Evolutionary conservation across 2,888 invertebrate species (phyloP).

Genomic region (Pseudococcus jackbeardsleyi): DNA sequence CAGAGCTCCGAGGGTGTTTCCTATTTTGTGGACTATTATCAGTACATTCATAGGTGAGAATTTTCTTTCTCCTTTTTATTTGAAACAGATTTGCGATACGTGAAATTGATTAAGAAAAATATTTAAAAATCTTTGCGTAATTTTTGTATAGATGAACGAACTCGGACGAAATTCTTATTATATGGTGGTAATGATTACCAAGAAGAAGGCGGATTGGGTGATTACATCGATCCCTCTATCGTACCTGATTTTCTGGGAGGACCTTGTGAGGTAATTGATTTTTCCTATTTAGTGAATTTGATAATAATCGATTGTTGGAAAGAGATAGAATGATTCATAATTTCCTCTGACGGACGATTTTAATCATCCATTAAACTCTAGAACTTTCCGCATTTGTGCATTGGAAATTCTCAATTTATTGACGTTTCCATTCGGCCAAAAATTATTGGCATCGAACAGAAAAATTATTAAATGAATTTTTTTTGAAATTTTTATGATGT

Average conservation of each 20-base stretch:
- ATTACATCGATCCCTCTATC: conserved; percentile 86
- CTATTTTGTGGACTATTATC: conserved; percentile 94
- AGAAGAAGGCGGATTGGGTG: conserved; percentile 83
- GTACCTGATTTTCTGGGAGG: conserved; percentile 96
- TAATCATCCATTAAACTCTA: no score
- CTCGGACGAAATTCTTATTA: conserved; percentile 91
- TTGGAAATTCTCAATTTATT: no score
- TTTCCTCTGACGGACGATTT: no score
- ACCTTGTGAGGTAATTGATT: conserved; percentile 79
- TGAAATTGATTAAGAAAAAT: neutral
- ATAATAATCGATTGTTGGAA: no score
- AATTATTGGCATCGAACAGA: no score
- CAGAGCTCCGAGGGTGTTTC: conserved; percentile 92
- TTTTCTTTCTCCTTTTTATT: neutral
- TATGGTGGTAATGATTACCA: conserved; percentile 92
- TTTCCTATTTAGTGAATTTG: neutral
- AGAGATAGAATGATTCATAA: no score
- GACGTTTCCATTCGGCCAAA: no score
- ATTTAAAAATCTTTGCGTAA: neutral
- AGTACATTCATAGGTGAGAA: conserved; percentile 89
- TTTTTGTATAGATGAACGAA: conserved; percentile 83
- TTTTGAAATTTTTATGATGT: neutral
- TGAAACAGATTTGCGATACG: no score
- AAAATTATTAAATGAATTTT: neutral
- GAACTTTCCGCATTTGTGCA: no score